Evolutionary conservation across 2,888 invertebrate species (phyloP), one percentile per base, ranked within the genome.

Genomic region (Aphrophora alni): DNA sequence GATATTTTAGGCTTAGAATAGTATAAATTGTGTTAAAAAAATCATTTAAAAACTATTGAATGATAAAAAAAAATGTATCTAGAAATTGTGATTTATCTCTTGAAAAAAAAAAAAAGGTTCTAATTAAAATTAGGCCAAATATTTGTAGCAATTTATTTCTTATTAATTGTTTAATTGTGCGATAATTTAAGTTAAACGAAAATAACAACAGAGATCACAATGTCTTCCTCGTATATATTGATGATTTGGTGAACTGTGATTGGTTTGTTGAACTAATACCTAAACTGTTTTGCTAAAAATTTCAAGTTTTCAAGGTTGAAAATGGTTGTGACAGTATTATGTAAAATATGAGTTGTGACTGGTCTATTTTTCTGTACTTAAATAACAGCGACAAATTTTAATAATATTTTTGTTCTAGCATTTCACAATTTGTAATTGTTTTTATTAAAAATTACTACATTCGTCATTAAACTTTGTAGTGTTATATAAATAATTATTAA

Each of bases 181-280:
- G 59, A 21, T 59, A 59, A 59, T 59, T 59, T 59, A 59, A 59
- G 59, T 21, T 59, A 7, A 59, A 21, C 25, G 14, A 75, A 75
- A 24, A n/a, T 26, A 74, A 59, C 78, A 79, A 79, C 78, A 79
- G 26, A 59, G 59, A 79, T 79, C 78, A 79, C 78, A 17, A 68
- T 79, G 78, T 79, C 78, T 79, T 79, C 78, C 78, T 33, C 33
- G 8, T 5, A 33, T 17, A 44, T 44, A 44, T 10, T 14, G 14
- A 14, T 44, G 44, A 59, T 21, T 21, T n/a, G 59, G 59, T 59
- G n/a, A 21, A 3, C 59, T 59, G 59, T 59, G 59, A 3, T 44
- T 59, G 59, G 10, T 59, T 59, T 5, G 59, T 59, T 59, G 59
- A 59, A 59, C 59, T 2, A 21, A 10, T 59, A 14, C 2, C 17